These are phyloP conservation scores for Tachypleus tridentatus DNA, from an alignment of 1,140 invertebrate genomes.

Conservation along the genomic window DNA sequence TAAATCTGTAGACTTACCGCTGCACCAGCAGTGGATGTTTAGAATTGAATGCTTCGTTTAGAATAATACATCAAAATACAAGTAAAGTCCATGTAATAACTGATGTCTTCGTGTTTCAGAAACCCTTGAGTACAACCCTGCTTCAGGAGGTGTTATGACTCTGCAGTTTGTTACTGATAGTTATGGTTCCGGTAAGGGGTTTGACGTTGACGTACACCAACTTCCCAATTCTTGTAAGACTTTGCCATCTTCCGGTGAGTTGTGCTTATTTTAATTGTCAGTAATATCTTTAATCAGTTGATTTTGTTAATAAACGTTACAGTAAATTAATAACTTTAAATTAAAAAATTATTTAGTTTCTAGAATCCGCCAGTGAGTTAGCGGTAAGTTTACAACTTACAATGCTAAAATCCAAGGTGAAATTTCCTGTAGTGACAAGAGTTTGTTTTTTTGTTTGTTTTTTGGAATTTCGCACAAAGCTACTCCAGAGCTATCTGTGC, in stretches of 20 bases:
- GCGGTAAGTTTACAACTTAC: too few species aligned
- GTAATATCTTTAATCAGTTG: too few species aligned
- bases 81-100: background rate
- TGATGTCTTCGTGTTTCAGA: conserved; percentile 8
- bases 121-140: conserved; percentile 18
- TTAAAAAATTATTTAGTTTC: too few species aligned
- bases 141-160: conserved; percentile 13
- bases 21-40: background rate
- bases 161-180: conserved; percentile 23
- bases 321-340: background rate
- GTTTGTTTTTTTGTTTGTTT: too few species aligned
- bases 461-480: too few species aligned
- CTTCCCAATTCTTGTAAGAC: conserved; percentile 21
- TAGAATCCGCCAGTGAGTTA: too few species aligned
- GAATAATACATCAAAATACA: background rate
- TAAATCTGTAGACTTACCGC: background rate
- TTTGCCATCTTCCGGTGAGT: conserved; percentile 10
- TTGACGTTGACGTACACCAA: conserved; percentile 22
- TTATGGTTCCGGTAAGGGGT: conserved; percentile 19
- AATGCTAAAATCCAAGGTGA: too few species aligned
- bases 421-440: too few species aligned
- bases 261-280: too few species aligned
- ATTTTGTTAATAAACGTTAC: background rate
- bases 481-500: too few species aligned
- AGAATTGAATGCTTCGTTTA: background rate